Conservation (phyloP, 1,140 invertebrate genomes). For the Tetraneura akinire region DNA sequence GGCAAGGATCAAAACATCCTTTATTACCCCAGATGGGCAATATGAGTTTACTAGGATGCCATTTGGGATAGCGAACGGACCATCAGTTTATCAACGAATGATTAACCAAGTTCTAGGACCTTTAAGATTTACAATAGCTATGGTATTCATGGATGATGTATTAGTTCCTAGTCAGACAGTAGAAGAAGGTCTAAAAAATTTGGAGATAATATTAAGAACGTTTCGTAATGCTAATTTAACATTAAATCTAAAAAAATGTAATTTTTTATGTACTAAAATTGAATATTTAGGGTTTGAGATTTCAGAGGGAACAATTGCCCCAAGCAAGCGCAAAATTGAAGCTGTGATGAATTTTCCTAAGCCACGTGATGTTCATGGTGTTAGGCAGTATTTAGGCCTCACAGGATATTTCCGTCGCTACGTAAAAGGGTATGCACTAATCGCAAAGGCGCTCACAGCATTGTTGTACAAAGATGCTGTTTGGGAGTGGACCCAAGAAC, state of each 20-base stretch:
- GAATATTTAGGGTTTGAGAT: background rate
- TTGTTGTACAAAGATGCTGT: background rate
- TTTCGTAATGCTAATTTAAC: background rate
- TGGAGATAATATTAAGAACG: background rate
- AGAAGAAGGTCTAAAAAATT: background rate
- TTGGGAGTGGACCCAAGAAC: background rate
- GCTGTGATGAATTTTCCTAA: constrained; percentile 1
- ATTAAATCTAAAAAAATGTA: background rate
- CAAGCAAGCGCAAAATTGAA: background rate
- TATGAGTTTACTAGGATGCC: constrained; percentile 12
- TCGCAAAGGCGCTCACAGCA: background rate
- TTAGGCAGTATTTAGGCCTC: background rate
- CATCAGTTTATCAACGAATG: background rate
- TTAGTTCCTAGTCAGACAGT: background rate
- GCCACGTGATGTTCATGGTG: background rate
- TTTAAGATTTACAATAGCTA: constrained; percentile 55
- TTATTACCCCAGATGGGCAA: background rate
- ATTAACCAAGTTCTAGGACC: constrained; percentile 47
- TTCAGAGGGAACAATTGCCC: background rate
- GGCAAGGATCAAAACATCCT: constrained; percentile 57
- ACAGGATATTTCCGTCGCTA: constrained; percentile 4
- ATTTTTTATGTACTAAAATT: background rate
- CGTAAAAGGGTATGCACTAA: background rate
- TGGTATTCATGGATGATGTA: constrained; percentile 46
- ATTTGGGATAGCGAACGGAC: background rate